These are phyloP conservation scores for Jacana jacana DNA, from an alignment of 2,113 vertebrate genomes.

Conservation along the genomic window DNA sequence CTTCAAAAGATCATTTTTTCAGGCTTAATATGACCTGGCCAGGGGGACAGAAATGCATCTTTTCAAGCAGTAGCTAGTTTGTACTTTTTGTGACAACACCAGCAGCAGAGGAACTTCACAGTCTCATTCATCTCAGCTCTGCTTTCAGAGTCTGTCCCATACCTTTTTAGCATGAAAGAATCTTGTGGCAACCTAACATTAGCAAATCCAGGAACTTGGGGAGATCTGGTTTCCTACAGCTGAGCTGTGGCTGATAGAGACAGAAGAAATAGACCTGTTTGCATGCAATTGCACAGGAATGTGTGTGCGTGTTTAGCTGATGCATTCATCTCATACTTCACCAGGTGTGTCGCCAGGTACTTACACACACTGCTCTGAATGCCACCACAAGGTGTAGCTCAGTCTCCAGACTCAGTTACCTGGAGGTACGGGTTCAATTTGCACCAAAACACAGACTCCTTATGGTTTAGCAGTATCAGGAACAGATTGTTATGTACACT, in stretches of 20 bases:
- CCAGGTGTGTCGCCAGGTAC: not conserved
- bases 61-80: not conserved
- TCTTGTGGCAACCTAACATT: not conserved
- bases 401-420: not conserved
- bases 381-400: not conserved
- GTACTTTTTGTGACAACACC: not conserved
- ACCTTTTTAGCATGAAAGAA: not conserved
- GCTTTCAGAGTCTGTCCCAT: not conserved
- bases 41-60: not conserved
- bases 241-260: not conserved
- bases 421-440: not conserved
- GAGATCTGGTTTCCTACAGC: not conserved
- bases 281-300: rapidly evolving
- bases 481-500: not conserved
- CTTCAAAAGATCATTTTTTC: not conserved
- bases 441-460: not conserved
- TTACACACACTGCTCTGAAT: rapidly evolving
- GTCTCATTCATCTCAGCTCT: not conserved
- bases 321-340: not conserved
- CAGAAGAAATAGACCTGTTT: not conserved
- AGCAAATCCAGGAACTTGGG: not conserved
- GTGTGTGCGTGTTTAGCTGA: rapidly evolving
- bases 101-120: not conserved
- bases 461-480: not conserved
- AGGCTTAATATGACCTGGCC: not conserved